A percentile compares a stretch with the other conserved stretches of the same genome.
Evolutionary conservation across 2,113 vertebrate genomes (phyloP).

Genomic region (Butorides virescens): DNA sequence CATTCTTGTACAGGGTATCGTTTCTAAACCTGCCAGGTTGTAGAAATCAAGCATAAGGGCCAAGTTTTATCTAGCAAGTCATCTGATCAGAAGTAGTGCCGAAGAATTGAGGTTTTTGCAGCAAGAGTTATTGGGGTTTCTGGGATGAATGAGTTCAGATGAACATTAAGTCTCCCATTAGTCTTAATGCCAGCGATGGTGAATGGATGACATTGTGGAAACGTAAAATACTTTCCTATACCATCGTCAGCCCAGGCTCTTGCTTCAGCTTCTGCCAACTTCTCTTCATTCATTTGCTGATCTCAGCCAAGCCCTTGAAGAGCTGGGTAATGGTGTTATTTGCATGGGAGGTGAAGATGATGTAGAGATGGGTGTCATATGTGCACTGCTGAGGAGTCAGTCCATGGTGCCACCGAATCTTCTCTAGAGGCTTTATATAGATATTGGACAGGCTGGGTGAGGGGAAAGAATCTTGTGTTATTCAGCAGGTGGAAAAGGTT

Average conservation of each 20-base stretch:
- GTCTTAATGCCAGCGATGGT: not conserved
- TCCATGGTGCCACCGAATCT: conserved; percentile 26
- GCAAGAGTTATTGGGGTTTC: not conserved
- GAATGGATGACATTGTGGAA: not conserved
- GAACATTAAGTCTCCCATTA: not conserved
- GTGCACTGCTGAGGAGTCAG: conserved; percentile 50
- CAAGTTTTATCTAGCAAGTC: not conserved
- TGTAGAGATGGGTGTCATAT: conserved; percentile 40
- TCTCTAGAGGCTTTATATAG: conserved; percentile 57
- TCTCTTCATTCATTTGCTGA: conserved; percentile 23
- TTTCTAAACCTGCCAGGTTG: not conserved
- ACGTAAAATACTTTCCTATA: not conserved
- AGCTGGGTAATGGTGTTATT: conserved; percentile 31
- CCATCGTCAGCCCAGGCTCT: not conserved
- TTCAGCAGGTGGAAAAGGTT: conserved; percentile 62
- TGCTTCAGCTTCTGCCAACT: not conserved
- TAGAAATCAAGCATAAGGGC: not conserved
- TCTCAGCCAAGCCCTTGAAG: conserved; percentile 34
- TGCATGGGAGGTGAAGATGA: conserved; percentile 56
- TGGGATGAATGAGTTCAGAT: not conserved
- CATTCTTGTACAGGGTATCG: not conserved
- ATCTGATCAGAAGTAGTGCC: not conserved
- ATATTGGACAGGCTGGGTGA: conserved; percentile 2
- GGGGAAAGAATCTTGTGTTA: conserved; percentile 39
- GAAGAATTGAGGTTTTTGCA: not conserved